Evolutionary conservation across 2,797 vertebrate species (phyloP).

Genomic region (Falco novaeseelandiae): DNA sequence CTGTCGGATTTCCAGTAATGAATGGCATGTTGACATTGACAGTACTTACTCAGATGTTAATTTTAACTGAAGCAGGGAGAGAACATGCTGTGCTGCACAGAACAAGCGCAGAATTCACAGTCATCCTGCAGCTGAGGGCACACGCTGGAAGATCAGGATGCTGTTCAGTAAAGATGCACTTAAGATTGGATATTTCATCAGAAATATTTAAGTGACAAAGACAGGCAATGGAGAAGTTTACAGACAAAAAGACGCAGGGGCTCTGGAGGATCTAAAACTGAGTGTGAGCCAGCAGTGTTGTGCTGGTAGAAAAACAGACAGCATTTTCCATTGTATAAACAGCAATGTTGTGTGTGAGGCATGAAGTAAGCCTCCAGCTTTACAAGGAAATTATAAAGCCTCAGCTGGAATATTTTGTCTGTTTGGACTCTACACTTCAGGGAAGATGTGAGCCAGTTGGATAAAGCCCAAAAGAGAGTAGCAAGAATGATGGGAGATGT

Average conservation of each 20-base stretch:
- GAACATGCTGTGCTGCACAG: conserved; percentile 15
- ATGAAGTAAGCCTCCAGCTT: conserved; percentile 33
- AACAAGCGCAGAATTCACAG: not conserved
- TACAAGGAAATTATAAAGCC: conserved; percentile 35
- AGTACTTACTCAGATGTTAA: not conserved
- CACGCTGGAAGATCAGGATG: not conserved
- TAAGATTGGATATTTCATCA: not conserved
- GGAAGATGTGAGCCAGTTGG: conserved; percentile 7
- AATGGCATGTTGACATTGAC: conserved; percentile 15
- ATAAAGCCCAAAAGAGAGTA: not conserved
- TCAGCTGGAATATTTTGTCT: conserved; percentile 60
- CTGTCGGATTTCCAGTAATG: not conserved
- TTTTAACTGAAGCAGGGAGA: conserved; percentile 5
- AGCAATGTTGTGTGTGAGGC: not conserved
- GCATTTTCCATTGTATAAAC: conserved; percentile 42
- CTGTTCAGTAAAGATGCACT: not conserved
- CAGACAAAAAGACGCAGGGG: not conserved
- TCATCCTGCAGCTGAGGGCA: not conserved
- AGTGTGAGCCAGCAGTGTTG: conserved; percentile 8
- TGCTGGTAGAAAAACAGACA: conserved; percentile 11
- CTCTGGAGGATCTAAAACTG: not conserved
- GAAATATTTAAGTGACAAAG: conserved; percentile 30
- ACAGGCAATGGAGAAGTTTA: conserved; percentile 14
- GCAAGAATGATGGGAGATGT: not conserved
- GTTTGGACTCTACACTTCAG: conserved; percentile 7